Percentiles rank a stretch among this genome's conserved stretches.
These are phyloP conservation scores for Pygmarrhopalites habei DNA, from an alignment of 1,140 invertebrate species.

Conservation along the genomic window DNA sequence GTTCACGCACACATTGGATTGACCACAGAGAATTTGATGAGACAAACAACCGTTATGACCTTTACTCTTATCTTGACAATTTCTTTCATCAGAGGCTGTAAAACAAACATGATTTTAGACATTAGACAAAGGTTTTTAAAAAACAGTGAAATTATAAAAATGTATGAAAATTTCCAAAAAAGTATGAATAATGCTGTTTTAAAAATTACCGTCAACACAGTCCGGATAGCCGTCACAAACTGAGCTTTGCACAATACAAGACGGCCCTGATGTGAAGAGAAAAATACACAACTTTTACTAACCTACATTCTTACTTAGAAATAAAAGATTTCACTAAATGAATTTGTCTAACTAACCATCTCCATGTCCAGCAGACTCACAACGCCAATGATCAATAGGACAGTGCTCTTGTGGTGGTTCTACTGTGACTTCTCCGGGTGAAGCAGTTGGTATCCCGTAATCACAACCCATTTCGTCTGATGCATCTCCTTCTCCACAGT, in stretches of 20 bases:
- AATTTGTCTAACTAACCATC: too few species aligned
- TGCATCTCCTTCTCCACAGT: slow-evolving; percentile 60
- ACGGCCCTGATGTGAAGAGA: too few species aligned
- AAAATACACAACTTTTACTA: too few species aligned
- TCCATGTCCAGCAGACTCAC: slow-evolving; percentile 57
- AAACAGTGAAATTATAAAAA: too few species aligned
- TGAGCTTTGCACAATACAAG: slow-evolving; percentile 66
- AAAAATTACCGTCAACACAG: too few species aligned
- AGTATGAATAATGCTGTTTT: background rate
- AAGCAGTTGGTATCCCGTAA: slow-evolving; percentile 43
- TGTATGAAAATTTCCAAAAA: too few species aligned
- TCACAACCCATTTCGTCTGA: slow-evolving; percentile 67
- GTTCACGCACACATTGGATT: slow-evolving; percentile 63
- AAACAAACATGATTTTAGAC: slow-evolving; percentile 51
- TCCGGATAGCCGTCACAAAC: slow-evolving; percentile 57
- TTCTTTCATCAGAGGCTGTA: slow-evolving; percentile 55
- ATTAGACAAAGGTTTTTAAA: background rate
- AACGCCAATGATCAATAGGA: slow-evolving; percentile 61
- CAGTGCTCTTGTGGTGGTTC: slow-evolving; percentile 45
- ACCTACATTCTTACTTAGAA: slow-evolving; percentile 45
- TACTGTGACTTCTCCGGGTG: slow-evolving; percentile 37
- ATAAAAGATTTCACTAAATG: background rate
- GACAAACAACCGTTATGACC: slow-evolving; percentile 49
- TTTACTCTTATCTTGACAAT: slow-evolving; percentile 42
- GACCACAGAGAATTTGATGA: slow-evolving; percentile 61